These are phyloP conservation scores for Limnephilus rhombicus DNA, from an alignment of 2,888 invertebrate species.

Conservation along the genomic window DNA sequence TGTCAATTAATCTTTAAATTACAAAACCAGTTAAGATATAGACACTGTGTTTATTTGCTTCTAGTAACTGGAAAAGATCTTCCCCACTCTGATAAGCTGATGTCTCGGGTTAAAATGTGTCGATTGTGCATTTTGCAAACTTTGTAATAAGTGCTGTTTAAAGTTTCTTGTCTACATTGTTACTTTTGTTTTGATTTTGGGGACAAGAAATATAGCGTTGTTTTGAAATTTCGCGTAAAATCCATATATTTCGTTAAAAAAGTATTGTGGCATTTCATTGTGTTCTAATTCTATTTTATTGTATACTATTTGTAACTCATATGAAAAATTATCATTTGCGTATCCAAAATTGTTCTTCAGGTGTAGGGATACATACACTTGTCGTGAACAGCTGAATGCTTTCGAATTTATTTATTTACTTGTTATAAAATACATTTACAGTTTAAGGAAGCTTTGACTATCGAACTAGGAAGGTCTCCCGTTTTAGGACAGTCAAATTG, in stretches of 20 bases:
- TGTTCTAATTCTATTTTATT: not conserved
- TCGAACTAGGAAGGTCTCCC: no score
- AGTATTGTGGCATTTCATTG: not conserved
- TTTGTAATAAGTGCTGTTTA: not conserved
- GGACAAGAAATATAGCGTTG: not conserved
- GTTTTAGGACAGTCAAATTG: no score
- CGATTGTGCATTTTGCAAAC: not conserved
- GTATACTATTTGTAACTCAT: no score
- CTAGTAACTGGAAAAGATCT: not conserved
- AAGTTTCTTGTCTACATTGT: not conserved
- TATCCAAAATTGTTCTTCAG: no score
- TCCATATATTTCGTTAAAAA: not conserved
- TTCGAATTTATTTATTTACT: not conserved
- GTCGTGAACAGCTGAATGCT: not conserved
- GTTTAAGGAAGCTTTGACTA: no score
- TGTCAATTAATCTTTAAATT: not conserved
- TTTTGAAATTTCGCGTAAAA: not conserved
- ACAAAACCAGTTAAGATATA: not conserved
- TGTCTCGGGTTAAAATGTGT: not conserved
- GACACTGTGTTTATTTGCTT: not conserved
- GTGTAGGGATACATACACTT: not conserved
- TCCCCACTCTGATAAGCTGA: not conserved
- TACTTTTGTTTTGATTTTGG: not conserved
- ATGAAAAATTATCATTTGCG: no score
- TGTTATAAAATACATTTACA: no score